Conservation (phyloP, 2,797 vertebrate species). For the Enteromius fasciolatus region DNA sequence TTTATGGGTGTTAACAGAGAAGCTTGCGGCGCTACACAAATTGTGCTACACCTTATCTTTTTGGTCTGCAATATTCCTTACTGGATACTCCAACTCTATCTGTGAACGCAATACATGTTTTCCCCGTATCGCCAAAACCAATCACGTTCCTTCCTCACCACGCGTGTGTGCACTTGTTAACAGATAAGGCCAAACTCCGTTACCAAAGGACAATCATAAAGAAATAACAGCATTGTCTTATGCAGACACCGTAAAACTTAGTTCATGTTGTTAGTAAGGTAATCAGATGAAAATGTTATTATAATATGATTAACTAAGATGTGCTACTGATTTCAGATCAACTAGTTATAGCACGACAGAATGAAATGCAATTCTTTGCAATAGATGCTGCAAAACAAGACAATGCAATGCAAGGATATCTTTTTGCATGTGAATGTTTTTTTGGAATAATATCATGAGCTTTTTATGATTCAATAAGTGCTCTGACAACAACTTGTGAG, state of each 20-base stretch:
- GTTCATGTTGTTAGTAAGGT: not conserved
- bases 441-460: not conserved
- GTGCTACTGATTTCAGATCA: not conserved
- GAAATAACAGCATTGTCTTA: not conserved
- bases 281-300: not conserved
- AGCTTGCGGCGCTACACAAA: constrained; percentile 10
- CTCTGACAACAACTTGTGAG: not conserved
- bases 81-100: constrained; percentile 43
- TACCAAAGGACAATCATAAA: constrained; percentile 31
- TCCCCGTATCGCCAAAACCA: constrained; percentile 9
- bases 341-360: not conserved
- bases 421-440: not conserved
- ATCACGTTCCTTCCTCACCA: constrained; percentile 7
- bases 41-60: constrained; percentile 44
- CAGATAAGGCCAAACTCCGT: constrained; percentile 39
- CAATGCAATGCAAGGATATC: not conserved
- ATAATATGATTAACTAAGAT: not conserved
- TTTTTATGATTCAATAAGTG: not conserved
- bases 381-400: not conserved
- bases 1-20: constrained; percentile 47
- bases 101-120: constrained; percentile 44
- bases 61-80: constrained; percentile 52
- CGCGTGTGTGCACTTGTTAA: constrained; percentile 19
- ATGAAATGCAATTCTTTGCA: not conserved
- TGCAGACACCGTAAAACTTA: not conserved